Evolutionary conservation across 1,140 invertebrate species (phyloP), one percentile per base, ranked within the genome.

Genomic region (Penaeus vannamei): DNA sequence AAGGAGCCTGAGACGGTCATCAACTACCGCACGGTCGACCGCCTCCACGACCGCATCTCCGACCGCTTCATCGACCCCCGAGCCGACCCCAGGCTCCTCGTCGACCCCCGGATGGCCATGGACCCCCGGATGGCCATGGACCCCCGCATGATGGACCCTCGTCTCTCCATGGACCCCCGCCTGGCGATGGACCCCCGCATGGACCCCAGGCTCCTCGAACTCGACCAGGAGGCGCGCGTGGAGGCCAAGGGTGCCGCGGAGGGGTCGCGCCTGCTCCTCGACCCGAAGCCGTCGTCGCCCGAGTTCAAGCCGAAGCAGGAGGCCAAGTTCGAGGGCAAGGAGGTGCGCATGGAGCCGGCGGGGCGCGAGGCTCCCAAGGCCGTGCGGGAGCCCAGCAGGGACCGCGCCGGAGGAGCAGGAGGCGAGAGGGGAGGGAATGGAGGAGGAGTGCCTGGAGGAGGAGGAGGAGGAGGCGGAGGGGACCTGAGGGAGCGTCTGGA

Each of bases 31-130:
- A 89, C 87, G 14, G 64, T 89, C 23, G 87, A 89, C 72, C 60
- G 87, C 61, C 87, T 89, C 29, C 61, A 84, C 69, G 82, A 89
- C 69, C 87, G 87, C 26, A 60, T 89, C 36, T 77, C 66, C 12
- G 87, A 89, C 66, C 87, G 87, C 32, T 89, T 89, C 82, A 89
- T 89, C 26, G 87, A 89, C 81, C 87, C 87, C 0, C 81, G 87
- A 23, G 87, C 59, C n/a, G 87, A 89, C n/a, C 87, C 87, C 1
- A 89, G 87, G 53, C 69, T 89, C 29, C 69, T 89, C 53, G 69
- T 79, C 42, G 82, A 84, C 62, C 87, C 87, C 17, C 62, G 81
- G 0, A 60, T 22, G n/a, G 26, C 29, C 76, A 12, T 53, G 53
- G 76, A 79, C 32, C 76, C 76, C 7, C 32, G 76, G 1, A 20